These are phyloP conservation scores for Trinorchestia longiramus DNA, from an alignment of 1,140 invertebrate species.

Conservation along the genomic window DNA sequence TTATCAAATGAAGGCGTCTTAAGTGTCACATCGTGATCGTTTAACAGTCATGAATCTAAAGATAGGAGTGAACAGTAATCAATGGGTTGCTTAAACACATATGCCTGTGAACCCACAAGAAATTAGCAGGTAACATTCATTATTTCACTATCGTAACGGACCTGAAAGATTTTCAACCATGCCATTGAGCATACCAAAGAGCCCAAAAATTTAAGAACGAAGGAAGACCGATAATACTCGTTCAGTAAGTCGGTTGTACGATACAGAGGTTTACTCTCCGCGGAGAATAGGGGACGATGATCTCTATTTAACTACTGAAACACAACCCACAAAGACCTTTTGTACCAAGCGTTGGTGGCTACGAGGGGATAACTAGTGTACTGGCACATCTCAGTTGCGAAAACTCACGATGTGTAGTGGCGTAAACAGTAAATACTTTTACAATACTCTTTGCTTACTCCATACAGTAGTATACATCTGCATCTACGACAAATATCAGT, in stretches of 20 bases:
- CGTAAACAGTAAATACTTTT: too few species aligned
- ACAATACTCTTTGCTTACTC: too few species aligned
- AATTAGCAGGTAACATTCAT: not conserved
- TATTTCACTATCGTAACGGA: not conserved
- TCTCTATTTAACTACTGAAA: too few species aligned
- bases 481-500: too few species aligned
- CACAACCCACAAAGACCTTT: too few species aligned
- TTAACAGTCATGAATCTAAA: not conserved
- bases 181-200: not conserved
- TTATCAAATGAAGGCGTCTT: not conserved
- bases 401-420: too few species aligned
- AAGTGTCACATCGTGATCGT: not conserved
- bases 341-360: not conserved
- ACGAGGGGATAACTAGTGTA: not conserved
- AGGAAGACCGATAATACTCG: not conserved
- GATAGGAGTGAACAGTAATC: not conserved
- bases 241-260: not conserved
- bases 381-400: not conserved
- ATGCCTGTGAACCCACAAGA: not conserved
- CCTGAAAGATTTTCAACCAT: not conserved
- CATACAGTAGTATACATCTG: too few species aligned
- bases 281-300: not conserved
- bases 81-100: not conserved
- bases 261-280: not conserved
- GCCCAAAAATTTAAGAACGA: not conserved